phyloP scores from a whole-genome alignment of 2,797 vertebrate genomes.

The Characodon lateralis region DNA sequence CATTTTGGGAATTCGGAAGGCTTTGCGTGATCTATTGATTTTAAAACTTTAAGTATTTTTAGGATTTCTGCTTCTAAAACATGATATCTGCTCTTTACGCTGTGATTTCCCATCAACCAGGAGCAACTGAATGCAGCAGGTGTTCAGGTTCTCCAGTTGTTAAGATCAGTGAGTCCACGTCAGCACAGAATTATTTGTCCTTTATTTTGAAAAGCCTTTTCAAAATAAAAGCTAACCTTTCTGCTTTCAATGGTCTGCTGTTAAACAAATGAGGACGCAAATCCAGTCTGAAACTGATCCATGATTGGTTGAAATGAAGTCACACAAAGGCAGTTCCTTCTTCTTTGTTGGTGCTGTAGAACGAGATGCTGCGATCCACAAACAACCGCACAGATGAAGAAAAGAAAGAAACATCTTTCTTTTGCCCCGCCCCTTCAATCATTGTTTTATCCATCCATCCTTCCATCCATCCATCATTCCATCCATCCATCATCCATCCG shows the following conservation, averaged over 20 bases:
- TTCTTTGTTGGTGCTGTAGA: conserved; percentile 53
- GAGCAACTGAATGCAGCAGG: conserved; percentile 8
- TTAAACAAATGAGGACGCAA: not conserved
- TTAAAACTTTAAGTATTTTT: not conserved
- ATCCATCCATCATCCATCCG: not conserved
- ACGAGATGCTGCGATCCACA: conserved; percentile 54
- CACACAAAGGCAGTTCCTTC: conserved; percentile 7
- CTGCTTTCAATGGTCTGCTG: not conserved
- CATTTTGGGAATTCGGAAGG: too few relatives aligned
- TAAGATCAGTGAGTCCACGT: conserved; percentile 13
- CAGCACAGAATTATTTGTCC: not conserved
- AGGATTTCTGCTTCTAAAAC: not conserved
- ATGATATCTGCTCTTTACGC: not conserved
- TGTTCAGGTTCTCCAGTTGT: conserved; percentile 2
- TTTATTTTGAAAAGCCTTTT: not conserved
- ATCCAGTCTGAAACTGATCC: not conserved
- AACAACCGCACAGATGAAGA: conserved; percentile 47
- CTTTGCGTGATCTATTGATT: too few relatives aligned
- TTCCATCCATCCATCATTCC: too few relatives aligned
- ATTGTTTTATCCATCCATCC: not conserved
- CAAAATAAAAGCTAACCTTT: not conserved
- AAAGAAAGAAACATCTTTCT: conserved; percentile 48
- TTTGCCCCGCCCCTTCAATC: conserved; percentile 4
- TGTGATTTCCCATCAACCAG: not conserved
- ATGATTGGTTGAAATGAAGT: not conserved